A percentile compares a stretch with the other conserved stretches of the same genome.
phyloP scores from a whole-genome alignment of 2,113 vertebrate genomes.

The Perca fluviatilis region DNA sequence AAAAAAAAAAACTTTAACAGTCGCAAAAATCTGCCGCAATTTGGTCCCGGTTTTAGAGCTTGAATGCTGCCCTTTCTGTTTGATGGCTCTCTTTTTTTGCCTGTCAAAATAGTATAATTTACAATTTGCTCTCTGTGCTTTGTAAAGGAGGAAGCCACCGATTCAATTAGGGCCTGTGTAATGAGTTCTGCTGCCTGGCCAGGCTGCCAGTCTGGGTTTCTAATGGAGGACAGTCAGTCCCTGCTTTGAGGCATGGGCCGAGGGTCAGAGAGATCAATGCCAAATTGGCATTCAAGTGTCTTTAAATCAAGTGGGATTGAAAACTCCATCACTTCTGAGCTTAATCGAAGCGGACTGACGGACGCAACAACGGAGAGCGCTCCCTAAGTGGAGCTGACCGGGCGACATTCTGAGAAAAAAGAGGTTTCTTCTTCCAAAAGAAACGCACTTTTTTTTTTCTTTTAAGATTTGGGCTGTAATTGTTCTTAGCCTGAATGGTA shows the following conservation, averaged over 20 bases:
- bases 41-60: not conserved
- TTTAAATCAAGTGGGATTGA: slow-evolving; percentile 48
- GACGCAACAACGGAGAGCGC: not conserved
- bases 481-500: slow-evolving; percentile 79
- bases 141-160: slow-evolving; percentile 41
- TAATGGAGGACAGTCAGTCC: slow-evolving; percentile 37
- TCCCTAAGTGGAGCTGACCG: not conserved
- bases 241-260: slow-evolving; percentile 8
- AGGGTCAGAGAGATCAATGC: slow-evolving; percentile 54
- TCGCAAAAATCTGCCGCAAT: slow-evolving; percentile 13
- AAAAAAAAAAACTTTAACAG: slow-evolving; percentile 4
- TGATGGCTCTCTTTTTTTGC: not conserved
- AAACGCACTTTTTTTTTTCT: slow-evolving; percentile 38
- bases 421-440: not conserved
- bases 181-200: slow-evolving; percentile 35
- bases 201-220: slow-evolving; percentile 32
- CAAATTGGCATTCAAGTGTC: slow-evolving; percentile 53
- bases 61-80: not conserved
- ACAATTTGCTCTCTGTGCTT: slow-evolving; percentile 9
- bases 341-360: slow-evolving; percentile 20
- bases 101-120: not conserved
- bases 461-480: slow-evolving; percentile 55
- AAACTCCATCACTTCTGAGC: slow-evolving; percentile 26
- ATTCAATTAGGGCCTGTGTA: slow-evolving; percentile 42
- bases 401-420: slow-evolving; percentile 17